Percentiles rank a stretch among this genome's conserved stretches.
phyloP scores from a whole-genome alignment of 2,797 vertebrate genomes.

The Anguilla pacifica region DNA sequence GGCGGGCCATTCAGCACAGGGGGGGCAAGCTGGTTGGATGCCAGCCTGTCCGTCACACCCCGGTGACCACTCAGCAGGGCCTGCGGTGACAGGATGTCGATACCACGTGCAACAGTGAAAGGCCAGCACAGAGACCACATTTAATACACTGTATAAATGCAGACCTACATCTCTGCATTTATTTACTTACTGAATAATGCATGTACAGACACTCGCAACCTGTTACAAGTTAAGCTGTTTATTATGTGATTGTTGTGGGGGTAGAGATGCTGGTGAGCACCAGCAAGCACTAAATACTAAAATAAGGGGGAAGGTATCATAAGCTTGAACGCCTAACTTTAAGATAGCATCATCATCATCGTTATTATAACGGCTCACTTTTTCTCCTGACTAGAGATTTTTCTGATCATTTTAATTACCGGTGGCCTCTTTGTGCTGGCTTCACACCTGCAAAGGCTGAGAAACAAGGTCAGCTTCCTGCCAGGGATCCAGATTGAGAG shows the following conservation, averaged over 20 bases:
- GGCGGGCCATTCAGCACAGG: no score
- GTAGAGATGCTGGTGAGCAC: background rate
- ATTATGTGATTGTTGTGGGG: background rate
- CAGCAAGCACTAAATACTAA: no score
- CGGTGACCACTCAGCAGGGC: constrained; percentile 39
- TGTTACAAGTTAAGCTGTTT: background rate
- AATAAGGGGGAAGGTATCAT: background rate
- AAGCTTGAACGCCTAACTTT: background rate
- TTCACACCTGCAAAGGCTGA: background rate
- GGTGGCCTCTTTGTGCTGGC: background rate
- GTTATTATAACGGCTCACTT: background rate
- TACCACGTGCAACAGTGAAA: background rate
- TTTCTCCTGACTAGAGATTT: background rate
- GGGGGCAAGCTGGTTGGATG: constrained; percentile 2
- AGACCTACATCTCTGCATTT: background rate
- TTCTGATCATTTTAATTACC: background rate
- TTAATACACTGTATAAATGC: background rate
- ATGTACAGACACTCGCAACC: background rate
- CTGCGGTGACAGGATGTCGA: constrained; percentile 44
- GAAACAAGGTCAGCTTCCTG: background rate
- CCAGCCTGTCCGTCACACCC: constrained; percentile 48
- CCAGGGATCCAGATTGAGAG: background rate
- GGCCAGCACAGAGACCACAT: background rate
- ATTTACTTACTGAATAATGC: background rate
- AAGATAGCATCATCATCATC: background rate